Evolutionary conservation across 2,888 invertebrate genomes (phyloP).

Genomic region (Catotricha subobsoleta): DNA sequence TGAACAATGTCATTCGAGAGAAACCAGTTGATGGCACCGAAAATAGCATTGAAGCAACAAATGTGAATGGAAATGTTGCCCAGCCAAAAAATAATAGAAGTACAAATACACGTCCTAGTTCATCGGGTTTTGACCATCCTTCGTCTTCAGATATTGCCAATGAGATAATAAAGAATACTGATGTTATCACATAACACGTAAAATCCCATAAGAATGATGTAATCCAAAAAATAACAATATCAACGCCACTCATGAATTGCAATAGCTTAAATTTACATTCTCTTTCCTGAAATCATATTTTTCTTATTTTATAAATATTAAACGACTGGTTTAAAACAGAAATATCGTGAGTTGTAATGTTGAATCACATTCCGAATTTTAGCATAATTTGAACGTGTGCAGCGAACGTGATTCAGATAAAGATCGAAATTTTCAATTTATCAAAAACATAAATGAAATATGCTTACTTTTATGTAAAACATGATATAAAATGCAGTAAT

Average conservation of each 20-base stretch:
- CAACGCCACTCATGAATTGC: constrained; percentile 53
- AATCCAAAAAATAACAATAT: constrained; percentile 48
- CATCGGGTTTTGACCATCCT: neutral
- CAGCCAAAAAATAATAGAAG: constrained; percentile 45
- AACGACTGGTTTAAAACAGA: too few species aligned
- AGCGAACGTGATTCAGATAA: too few species aligned
- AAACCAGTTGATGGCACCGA: constrained; percentile 50
- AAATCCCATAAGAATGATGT: constrained; percentile 38
- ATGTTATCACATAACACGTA: constrained; percentile 44
- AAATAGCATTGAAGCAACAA: constrained; percentile 44
- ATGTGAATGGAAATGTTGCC: constrained; percentile 48
- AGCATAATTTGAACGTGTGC: too few species aligned
- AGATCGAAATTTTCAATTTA: too few species aligned
- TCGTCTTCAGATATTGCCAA: constrained; percentile 28
- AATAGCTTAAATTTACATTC: constrained; percentile 47
- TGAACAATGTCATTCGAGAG: constrained; percentile 46
- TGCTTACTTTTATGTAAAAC: constrained; percentile 3
- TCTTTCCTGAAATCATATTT: constrained; percentile 51
- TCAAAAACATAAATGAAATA: too few species aligned
- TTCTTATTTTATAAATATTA: too few species aligned
- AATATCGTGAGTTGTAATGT: too few species aligned
- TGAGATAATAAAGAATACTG: constrained; percentile 41
- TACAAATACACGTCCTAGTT: constrained; percentile 36
- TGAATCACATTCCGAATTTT: too few species aligned
- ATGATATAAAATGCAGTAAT: constrained; percentile 26